A percentile compares a stretch with the other conserved stretches of the same genome.
phyloP scores from a whole-genome alignment of 2,797 vertebrate species.

The Emys orbicularis region DNA sequence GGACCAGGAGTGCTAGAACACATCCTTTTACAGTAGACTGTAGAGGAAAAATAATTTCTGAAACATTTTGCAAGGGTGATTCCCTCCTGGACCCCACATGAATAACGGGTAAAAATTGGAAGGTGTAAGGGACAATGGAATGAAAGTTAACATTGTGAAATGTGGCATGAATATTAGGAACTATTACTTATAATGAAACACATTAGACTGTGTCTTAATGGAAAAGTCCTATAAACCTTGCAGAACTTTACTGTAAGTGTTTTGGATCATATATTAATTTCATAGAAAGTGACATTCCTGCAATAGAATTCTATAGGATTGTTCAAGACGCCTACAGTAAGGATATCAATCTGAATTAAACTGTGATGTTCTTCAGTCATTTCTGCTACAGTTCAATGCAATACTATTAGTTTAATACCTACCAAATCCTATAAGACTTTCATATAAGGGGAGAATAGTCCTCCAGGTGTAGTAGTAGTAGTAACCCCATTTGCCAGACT shows the following conservation, averaged over 20 bases:
- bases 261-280: background rate
- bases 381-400: background rate
- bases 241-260: background rate
- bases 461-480: background rate
- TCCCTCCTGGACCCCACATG: constrained; percentile 20
- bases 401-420: background rate
- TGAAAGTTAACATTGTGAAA: background rate
- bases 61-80: constrained; percentile 13
- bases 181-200: background rate
- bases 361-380: background rate
- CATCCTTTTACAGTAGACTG: constrained; percentile 71
- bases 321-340: background rate
- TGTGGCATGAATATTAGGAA: background rate
- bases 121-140: background rate
- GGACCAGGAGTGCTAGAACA: constrained; percentile 27
- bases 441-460: background rate
- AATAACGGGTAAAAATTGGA: constrained; percentile 6
- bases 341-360: background rate
- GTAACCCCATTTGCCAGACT: background rate
- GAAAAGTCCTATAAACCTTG: background rate
- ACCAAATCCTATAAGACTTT: background rate
- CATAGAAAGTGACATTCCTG: background rate
- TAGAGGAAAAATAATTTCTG: constrained; percentile 1
- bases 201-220: background rate
- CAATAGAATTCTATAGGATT: background rate